phyloP scores from a whole-genome alignment of 2,888 invertebrate genomes.

The Stomorhina lunata region DNA sequence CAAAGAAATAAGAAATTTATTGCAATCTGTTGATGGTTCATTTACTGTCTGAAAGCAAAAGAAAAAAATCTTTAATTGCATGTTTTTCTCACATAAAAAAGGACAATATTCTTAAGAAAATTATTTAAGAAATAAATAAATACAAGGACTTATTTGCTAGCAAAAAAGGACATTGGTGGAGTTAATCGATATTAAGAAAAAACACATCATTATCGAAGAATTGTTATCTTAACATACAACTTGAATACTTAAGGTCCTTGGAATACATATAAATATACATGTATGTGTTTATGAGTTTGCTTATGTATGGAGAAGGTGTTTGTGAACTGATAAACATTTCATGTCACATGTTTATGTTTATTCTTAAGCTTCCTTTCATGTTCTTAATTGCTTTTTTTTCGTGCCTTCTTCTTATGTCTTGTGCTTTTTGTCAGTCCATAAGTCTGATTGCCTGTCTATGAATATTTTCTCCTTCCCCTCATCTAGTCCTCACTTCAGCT shows the following conservation, averaged over 20 bases:
- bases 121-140: constrained; percentile 8
- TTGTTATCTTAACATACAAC: constrained; percentile 42
- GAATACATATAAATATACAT: neutral
- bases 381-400: constrained; percentile 79
- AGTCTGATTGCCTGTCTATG: constrained; percentile 30
- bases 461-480: constrained; percentile 29
- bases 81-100: constrained; percentile 50
- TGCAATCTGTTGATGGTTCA: constrained; percentile 60
- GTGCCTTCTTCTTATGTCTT: constrained; percentile 57
- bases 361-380: constrained; percentile 79
- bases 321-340: constrained; percentile 73
- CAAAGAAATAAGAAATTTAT: constrained; percentile 68
- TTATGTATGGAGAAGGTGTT: constrained; percentile 43
- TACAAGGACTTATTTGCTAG: neutral
- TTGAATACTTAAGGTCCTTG: neutral
- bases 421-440: constrained; percentile 40
- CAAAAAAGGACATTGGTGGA: constrained; percentile 36
- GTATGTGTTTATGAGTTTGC: neutral
- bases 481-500: constrained; percentile 1
- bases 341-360: constrained; percentile 75
- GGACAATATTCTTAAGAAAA: constrained; percentile 41
- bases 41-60: constrained; percentile 40
- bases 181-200: constrained; percentile 62
- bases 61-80: constrained; percentile 56
- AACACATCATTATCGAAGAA: constrained; percentile 65